These are phyloP conservation scores for Neoitamus cyanurus DNA, from an alignment of 2,888 invertebrate genomes.

Conservation along the genomic window DNA sequence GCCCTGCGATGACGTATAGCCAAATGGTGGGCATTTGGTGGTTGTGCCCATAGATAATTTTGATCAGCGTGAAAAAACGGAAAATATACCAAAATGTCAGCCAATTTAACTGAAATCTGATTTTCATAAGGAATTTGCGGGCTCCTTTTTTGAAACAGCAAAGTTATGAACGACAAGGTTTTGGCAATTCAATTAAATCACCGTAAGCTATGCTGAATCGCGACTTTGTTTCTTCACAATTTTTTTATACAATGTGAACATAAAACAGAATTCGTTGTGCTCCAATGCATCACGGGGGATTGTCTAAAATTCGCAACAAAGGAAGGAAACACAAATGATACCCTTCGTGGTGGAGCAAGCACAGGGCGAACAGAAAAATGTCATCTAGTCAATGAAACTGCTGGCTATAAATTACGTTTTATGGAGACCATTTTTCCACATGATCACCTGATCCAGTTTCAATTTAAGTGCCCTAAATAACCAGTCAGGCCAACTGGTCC, in stretches of 20 bases:
- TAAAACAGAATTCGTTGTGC: neutral
- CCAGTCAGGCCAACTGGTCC: neutral
- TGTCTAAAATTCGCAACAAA: conserved; percentile 14
- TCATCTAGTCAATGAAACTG: conserved; percentile 41
- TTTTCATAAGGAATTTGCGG: too few relatives aligned
- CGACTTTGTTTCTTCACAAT: neutral
- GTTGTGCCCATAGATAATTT: too few relatives aligned
- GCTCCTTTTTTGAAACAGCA: too few relatives aligned
- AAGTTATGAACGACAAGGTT: too few relatives aligned
- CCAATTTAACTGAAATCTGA: too few relatives aligned
- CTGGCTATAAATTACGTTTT: conserved; percentile 40
- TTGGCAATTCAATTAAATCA: neutral
- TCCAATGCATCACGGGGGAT: neutral
- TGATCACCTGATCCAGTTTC: conserved; percentile 46
- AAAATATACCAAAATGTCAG: too few relatives aligned
- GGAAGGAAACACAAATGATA: conserved; percentile 28
- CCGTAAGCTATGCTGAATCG: neutral
- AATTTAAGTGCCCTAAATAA: conserved; percentile 42
- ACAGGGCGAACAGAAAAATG: conserved; percentile 31
- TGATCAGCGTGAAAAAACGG: too few relatives aligned
- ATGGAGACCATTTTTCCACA: conserved; percentile 40
- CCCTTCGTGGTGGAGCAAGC: neutral
- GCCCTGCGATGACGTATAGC: too few relatives aligned
- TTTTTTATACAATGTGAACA: neutral
- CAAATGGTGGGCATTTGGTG: too few relatives aligned